phyloP scores from a whole-genome alignment of 2,113 vertebrate species.

The Carassius carassius region DNA sequence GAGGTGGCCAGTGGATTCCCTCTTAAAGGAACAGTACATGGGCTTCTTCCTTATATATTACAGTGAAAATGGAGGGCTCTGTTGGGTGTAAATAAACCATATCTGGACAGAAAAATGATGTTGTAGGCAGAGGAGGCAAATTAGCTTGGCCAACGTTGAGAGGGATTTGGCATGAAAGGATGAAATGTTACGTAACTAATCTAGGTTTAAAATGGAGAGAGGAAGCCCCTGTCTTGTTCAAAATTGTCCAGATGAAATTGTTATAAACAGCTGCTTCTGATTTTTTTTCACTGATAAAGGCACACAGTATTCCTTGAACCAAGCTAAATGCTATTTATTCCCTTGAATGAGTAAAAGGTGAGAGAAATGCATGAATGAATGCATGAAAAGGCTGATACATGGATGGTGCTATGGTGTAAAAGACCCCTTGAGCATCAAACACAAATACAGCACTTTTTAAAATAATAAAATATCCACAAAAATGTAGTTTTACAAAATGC shows the following conservation, averaged over 20 bases:
- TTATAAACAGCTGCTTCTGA: background rate
- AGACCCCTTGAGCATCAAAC: constrained; percentile 18
- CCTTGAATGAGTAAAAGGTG: constrained; percentile 4
- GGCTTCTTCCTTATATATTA: background rate
- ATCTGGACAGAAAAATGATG: background rate
- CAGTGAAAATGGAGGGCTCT: constrained; percentile 1
- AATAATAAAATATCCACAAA: background rate
- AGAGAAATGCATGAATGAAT: background rate
- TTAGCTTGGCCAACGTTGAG: background rate
- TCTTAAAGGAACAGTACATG: constrained; percentile 18
- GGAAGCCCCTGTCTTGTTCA: background rate
- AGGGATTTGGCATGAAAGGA: constrained; percentile 55
- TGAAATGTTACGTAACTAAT: constrained; percentile 70
- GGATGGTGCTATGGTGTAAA: constrained; percentile 17
- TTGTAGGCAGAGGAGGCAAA: background rate
- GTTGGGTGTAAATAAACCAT: background rate
- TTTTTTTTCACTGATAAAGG: background rate
- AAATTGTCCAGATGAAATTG: background rate
- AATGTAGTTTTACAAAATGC: background rate
- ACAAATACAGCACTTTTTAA: background rate
- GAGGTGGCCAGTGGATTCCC: constrained; percentile 2
- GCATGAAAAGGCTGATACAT: background rate
- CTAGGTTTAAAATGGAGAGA: constrained; percentile 56
- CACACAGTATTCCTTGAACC: background rate
- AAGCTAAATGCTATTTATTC: constrained; percentile 16